These are phyloP conservation scores for Vanessa tameamea DNA, from an alignment of 1,140 invertebrate species.

Conservation along the genomic window DNA sequence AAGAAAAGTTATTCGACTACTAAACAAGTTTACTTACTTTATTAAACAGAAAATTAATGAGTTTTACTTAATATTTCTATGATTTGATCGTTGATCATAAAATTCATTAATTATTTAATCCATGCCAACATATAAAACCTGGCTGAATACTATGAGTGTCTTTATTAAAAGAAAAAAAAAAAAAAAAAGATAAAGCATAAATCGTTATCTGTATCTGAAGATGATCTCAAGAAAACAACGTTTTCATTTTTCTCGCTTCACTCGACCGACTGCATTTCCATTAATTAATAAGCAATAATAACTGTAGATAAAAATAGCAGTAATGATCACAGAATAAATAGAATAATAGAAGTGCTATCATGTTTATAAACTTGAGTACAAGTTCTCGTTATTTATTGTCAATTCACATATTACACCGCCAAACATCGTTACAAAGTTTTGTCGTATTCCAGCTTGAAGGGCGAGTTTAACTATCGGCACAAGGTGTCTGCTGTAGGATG, in stretches of 20 bases:
- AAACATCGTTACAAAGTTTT: too few species aligned
- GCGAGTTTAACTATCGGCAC: too few species aligned
- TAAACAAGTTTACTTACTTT: too few species aligned
- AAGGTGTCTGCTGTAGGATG: too few species aligned
- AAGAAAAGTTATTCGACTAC: background rate
- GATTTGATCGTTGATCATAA: too few species aligned
- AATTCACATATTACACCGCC: too few species aligned
- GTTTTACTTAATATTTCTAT: too few species aligned
- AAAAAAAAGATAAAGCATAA: conserved; percentile 3
- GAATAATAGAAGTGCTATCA: background rate
- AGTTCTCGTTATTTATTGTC: background rate
- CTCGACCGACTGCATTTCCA: conserved; percentile 41
- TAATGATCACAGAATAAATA: conserved; percentile 7
- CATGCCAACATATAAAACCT: too few species aligned
- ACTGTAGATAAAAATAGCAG: conserved; percentile 37
- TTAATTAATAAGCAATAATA: conserved; percentile 48
- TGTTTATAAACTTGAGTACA: background rate
- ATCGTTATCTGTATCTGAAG: conserved; percentile 11
- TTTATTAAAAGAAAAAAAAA: background rate
- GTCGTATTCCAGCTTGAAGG: too few species aligned
- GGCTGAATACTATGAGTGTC: too few species aligned
- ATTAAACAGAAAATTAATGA: too few species aligned
- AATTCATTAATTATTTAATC: too few species aligned
- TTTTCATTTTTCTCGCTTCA: conserved; percentile 38
- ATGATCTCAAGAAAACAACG: conserved; percentile 19